These are phyloP conservation scores for Cynodonichthys magdalenae DNA, from an alignment of 2,797 vertebrate genomes.

Conservation along the genomic window DNA sequence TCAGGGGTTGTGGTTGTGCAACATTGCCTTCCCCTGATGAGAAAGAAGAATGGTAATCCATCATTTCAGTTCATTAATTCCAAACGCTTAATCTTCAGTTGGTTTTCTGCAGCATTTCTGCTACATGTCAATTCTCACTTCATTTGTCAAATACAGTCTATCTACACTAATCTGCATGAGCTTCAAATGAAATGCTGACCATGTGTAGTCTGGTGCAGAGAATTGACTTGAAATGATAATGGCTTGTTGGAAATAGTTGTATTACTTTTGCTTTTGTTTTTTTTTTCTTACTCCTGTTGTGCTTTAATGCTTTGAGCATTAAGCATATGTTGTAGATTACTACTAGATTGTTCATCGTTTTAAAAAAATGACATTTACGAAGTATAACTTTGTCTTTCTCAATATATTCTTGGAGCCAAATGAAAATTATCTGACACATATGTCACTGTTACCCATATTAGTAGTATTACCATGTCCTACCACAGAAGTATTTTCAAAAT, in stretches of 20 bases:
- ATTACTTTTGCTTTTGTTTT: not conserved
- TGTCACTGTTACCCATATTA: not conserved
- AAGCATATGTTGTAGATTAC: too few species aligned
- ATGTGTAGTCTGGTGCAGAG: conserved; percentile 10
- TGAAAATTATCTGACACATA: not conserved
- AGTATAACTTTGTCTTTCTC: too few species aligned
- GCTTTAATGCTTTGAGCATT: too few species aligned
- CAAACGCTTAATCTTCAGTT: conserved; percentile 4
- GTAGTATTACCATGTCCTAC: not conserved
- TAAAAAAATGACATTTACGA: too few species aligned
- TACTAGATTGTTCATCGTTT: too few species aligned
- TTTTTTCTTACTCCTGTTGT: too few species aligned
- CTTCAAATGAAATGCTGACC: not conserved
- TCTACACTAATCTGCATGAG: conserved; percentile 2
- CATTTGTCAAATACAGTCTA: conserved; percentile 14
- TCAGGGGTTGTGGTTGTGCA: conserved; percentile 44
- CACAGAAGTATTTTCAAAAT: not conserved
- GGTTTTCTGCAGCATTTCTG: conserved; percentile 10
- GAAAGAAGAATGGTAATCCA: conserved; percentile 39
- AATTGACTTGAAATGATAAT: conserved; percentile 1
- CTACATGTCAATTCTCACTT: conserved; percentile 11
- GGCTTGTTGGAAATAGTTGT: not conserved
- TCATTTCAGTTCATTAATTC: conserved; percentile 26
- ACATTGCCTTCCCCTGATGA: conserved; percentile 58
- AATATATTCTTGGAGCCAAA: not conserved